A percentile compares a stretch with the other conserved stretches of the same genome.
Evolutionary conservation across 2,888 invertebrate genomes (phyloP).

Genomic region (Cylloceria caligata): DNA sequence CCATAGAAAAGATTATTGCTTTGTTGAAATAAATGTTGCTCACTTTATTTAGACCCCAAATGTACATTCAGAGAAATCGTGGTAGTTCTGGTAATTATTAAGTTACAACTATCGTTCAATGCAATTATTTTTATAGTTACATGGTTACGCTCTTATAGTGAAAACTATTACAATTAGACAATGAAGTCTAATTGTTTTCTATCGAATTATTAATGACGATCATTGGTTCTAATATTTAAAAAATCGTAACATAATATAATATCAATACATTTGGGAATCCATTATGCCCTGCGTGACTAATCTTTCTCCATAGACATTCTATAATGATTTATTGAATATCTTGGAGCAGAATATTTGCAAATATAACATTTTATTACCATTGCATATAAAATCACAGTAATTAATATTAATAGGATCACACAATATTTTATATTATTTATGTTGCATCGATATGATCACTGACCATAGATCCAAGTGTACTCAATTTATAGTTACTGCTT

Average conservation of each 20-base stretch:
- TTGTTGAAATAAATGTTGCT: not conserved
- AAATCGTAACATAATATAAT: not conserved
- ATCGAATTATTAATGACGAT: too few species aligned
- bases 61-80: too few species aligned
- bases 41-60: not conserved
- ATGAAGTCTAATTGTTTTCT: too few species aligned
- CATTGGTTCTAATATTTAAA: not conserved
- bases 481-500: slow-evolving; percentile 23
- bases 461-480: not conserved
- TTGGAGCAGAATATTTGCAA: not conserved
- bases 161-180: too few species aligned
- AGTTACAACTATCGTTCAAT: too few species aligned
- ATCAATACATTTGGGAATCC: not conserved
- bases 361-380: slow-evolving; percentile 1
- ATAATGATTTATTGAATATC: not conserved
- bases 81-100: too few species aligned
- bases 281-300: not conserved
- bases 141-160: too few species aligned
- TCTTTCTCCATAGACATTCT: not conserved
- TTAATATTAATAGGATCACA: not conserved
- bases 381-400: not conserved
- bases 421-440: not conserved
- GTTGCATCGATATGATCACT: not conserved
- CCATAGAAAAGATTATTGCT: slow-evolving; percentile 5
- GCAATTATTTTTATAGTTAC: not conserved